Percentiles rank a stretch among this genome's conserved stretches.
Conservation (phyloP, 2,888 invertebrate genomes). For the Cosmia pyralina region DNA sequence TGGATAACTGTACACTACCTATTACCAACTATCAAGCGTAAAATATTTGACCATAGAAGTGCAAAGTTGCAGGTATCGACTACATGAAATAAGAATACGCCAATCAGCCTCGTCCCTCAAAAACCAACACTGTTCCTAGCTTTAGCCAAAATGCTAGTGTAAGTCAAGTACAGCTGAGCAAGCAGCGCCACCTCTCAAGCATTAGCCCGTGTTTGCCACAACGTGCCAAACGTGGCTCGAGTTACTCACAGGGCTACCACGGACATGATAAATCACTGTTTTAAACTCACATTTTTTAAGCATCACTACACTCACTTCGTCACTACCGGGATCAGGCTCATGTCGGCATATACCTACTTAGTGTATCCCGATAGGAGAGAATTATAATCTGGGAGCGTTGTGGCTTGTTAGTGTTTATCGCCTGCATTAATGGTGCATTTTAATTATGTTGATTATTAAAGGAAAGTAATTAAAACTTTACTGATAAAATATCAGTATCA, state of each 20-base stretch:
- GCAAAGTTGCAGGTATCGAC: not conserved
- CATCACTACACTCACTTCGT: not conserved
- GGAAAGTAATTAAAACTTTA: not conserved
- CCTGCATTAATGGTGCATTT: not conserved
- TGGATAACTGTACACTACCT: too few species aligned
- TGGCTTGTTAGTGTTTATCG: not conserved
- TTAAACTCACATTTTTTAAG: not conserved
- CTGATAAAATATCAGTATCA: not conserved
- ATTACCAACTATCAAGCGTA: not conserved
- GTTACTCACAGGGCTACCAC: conserved; percentile 61
- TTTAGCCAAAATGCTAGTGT: conserved; percentile 22
- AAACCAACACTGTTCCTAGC: not conserved
- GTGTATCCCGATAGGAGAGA: not conserved
- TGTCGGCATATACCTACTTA: not conserved
- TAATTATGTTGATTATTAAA: not conserved
- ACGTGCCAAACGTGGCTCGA: conserved; percentile 41
- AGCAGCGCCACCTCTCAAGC: conserved; percentile 55
- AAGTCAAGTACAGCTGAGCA: conserved; percentile 65
- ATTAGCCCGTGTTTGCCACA: conserved; percentile 53
- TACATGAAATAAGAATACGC: not conserved
- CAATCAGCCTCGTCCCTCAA: not conserved
- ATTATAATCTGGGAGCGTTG: not conserved
- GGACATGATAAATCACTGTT: not conserved
- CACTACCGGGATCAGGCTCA: too few species aligned
- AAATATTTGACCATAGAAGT: not conserved